These are phyloP conservation scores for Hirudinaria manillensis DNA, from an alignment of 2,888 invertebrate genomes.

Conservation along the genomic window DNA sequence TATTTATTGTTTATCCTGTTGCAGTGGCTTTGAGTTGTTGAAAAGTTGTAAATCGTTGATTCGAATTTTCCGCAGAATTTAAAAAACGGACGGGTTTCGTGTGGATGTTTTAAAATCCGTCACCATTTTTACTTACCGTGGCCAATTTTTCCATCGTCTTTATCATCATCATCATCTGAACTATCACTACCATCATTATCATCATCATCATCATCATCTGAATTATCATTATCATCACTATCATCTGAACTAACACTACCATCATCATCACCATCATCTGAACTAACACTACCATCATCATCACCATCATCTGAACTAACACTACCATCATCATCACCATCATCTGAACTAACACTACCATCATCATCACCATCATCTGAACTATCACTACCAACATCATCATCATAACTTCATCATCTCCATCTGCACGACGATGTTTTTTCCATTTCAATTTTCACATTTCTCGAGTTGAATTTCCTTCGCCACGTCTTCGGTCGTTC, in stretches of 20 bases:
- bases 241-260: background rate
- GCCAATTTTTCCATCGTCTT: background rate
- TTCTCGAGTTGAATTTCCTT: no score
- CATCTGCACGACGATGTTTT: background rate
- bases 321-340: conserved; percentile 11
- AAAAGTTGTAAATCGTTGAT: no score
- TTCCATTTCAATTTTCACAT: no score
- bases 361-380: conserved; percentile 27
- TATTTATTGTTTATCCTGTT: no score
- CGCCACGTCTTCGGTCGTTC: no score
- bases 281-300: background rate
- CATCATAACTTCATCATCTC: conserved; percentile 10
- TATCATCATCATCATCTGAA: no score
- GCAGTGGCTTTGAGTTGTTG: no score
- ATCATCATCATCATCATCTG: conserved; percentile 10
- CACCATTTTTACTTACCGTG: background rate
- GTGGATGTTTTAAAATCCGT: background rate
- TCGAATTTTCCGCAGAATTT: background rate
- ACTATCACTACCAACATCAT: conserved; percentile 25
- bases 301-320: background rate
- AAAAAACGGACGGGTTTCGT: background rate
- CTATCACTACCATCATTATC: conserved; percentile 13
- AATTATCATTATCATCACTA: background rate
- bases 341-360: conserved; percentile 18
- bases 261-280: no score